A percentile compares a stretch with the other conserved stretches of the same genome.
phyloP scores from a whole-genome alignment of 2,113 vertebrate species.

The Hyla sarda region DNA sequence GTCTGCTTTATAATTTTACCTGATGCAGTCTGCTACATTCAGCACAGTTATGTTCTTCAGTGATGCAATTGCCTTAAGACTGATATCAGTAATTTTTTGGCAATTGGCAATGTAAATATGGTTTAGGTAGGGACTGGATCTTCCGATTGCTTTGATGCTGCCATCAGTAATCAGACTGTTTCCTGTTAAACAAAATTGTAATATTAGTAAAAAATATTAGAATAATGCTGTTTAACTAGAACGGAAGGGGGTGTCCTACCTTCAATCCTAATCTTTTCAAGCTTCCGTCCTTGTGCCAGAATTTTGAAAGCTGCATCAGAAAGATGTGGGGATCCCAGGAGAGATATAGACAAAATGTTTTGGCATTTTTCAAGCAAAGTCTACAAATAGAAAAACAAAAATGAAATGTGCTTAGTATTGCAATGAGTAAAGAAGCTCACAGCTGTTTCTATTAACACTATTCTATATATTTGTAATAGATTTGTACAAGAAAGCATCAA shows the following conservation, averaged over 20 bases:
- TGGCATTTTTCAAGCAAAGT: slow-evolving; percentile 74
- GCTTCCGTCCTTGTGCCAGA: slow-evolving; percentile 70
- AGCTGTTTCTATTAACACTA: too few relatives aligned
- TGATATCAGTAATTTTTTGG: slow-evolving; percentile 74
- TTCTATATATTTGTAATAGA: too few relatives aligned
- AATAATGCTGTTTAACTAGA: not conserved
- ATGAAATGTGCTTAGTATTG: not conserved
- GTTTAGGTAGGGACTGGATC: slow-evolving; percentile 72
- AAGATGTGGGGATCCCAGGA: slow-evolving; percentile 76
- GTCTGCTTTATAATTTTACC: slow-evolving; percentile 65
- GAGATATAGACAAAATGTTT: slow-evolving; percentile 70
- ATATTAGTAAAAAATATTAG: not conserved
- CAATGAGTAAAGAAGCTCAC: too few relatives aligned
- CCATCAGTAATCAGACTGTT: slow-evolving; percentile 78
- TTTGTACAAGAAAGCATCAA: not conserved
- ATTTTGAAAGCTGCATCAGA: slow-evolving; percentile 75
- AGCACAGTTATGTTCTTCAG: slow-evolving; percentile 73
- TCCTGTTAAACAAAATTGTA: slow-evolving; percentile 66
- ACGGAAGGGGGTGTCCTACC: slow-evolving; percentile 65
- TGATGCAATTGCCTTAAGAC: slow-evolving; percentile 71
- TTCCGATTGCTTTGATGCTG: slow-evolving; percentile 75
- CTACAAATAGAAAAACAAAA: slow-evolving; percentile 65
- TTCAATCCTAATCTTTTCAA: slow-evolving; percentile 74
- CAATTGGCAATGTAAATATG: slow-evolving; percentile 76
- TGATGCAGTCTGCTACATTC: slow-evolving; percentile 78